Base-by-base conservation (phyloP, 2,113 vertebrate species). In the Etheostoma spectabile region DNA sequence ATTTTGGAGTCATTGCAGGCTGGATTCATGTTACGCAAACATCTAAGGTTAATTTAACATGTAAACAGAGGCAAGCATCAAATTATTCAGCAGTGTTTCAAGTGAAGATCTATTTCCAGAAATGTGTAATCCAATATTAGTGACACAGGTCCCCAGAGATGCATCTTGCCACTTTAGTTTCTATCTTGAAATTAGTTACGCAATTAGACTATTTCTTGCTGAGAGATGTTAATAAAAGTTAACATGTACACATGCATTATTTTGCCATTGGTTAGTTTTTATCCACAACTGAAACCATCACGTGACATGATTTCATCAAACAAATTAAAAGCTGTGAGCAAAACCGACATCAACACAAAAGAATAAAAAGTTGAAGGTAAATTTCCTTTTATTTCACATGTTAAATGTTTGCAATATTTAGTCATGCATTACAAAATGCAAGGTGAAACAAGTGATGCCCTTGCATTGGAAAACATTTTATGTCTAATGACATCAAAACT, bases 321-420 rank as follows among this genome's bases (percentile, higher is more conserved):
- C 8, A 61, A 46, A 12, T 59, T 0, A 49, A 57, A 56, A 21
- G 3, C 46, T 45, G 11, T 56, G 8, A 38, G n/a, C 4, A 72
- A 80, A 74, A 71, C 6, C 0, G 1, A 64, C 15, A 70, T 48
- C 19, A 57, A 24, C 2, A 74, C 33, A 38, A 2, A 56, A 12
- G 2, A 55, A 59, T 56, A 19, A 56, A 45, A 60, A 45, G 38
- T 21, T 67, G 49, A 84, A 79, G 60, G 73, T 78, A 75, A 46
- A 77, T 86, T 84, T 81, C 12, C 22, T 59, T 94, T 93, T 93
- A 93, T 94, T 94, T 87, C 62, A 84, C 77, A 82, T 86, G 86
- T 77, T 74, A 76, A 86, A 88, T 33, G 8, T 78, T 74, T 80
- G 79, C 77, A 83, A 82, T 78, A 38, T 86, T 86, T 77, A 88